Evolutionary conservation across 2,888 invertebrate species (phyloP), one percentile per base, ranked within the genome.

Genomic region (Sabatieria punctata): DNA sequence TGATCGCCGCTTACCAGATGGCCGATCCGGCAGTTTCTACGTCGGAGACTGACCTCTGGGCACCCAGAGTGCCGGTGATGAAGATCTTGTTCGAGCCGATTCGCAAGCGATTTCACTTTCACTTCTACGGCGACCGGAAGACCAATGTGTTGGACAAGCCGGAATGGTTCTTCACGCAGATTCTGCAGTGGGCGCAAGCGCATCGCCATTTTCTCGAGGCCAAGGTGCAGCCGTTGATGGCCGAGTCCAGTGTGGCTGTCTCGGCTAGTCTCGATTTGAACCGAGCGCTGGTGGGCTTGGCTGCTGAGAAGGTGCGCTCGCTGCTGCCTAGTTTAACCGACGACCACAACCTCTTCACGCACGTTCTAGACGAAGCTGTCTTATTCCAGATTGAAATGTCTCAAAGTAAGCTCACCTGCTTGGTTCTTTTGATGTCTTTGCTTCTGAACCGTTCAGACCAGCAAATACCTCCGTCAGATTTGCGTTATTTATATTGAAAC

Each of bases 311-410:
- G 54, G 58, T 71, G 51, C 49, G 53, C 3, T 45, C 51, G 13
- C 66, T 70, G 48, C 40, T 70, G 4, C 58, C 60, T 15, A 43
- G 65, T 23, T 52, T 67, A 54, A 59, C 65, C 48, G 62, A 65
- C 51, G 65, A 70, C 40, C 60, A 59, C 41, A 38, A 33, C 1
- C 54, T 60, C 40, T 67, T 69, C 52, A 65, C 67, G 1, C 69
- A 71, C 54, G 55, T 68, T 42, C 57, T 70, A n/a, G 70, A 71
- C 49, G 69, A 70, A 53, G 58, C 65, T 2, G 55, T 69, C 46
- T 49, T 63, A 35, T 71, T 71, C 59, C 66, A 67, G 24, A 48
- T 48, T 27, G 54, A 55, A 26, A 43, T 56, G 22, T 19, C 21
- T 4, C 33, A 48, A 13, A 23, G 48, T 50, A 40, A 21, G 49